Base-by-base conservation (phyloP, 2,797 vertebrate species). In the Mycteria americana region DNA sequence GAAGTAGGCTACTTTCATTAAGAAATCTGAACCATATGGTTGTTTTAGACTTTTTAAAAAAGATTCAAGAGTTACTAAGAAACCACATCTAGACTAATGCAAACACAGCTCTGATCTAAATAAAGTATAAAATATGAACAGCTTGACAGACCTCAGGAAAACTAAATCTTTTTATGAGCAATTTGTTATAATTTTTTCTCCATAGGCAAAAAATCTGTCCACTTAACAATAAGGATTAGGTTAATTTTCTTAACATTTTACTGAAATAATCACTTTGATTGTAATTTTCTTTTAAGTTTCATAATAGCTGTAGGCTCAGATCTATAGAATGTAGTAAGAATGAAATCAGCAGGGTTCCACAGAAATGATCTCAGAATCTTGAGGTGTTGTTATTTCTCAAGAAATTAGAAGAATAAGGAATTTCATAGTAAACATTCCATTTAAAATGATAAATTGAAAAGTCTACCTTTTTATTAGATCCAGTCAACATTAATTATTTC, bases 181-280 rank as follows among this genome's bases (percentile, higher is more conserved):
- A 41, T 15, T 80, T 64, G 10, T 48, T 53, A 8, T 0, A 18
- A 4, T 25, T 53, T 33, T 67, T 46, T 27, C 48, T 39, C 18
- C 43, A 76, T 13, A 30, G 11, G 23, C 73, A 70, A 72, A 63
- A 45, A 25, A 23, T 19, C 67, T 69, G 17, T 81, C 70, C 4
- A 2, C 30, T 59, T 73, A 89, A 63, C 39, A 50, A 24, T 22
- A 76, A n/a, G 77, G 77, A 92, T 93, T 93, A 90, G 35, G 63
- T 79, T 85, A 63, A 84, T 95, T 95, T 96, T 86, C 69, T 84
- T 81, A 89, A 76, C 76, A 59, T 64, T 81, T 84, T 75, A 50
- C 46, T 90, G 85, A 91, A 94, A 65, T 90, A 96, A 96, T 96
- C 31, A 67, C 31, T 75, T 93, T 78, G 91, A 94, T 92, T 95